These are phyloP conservation scores for Neofelis nebulosa DNA, from an alignment of 2,113 vertebrate species.

Conservation along the genomic window DNA sequence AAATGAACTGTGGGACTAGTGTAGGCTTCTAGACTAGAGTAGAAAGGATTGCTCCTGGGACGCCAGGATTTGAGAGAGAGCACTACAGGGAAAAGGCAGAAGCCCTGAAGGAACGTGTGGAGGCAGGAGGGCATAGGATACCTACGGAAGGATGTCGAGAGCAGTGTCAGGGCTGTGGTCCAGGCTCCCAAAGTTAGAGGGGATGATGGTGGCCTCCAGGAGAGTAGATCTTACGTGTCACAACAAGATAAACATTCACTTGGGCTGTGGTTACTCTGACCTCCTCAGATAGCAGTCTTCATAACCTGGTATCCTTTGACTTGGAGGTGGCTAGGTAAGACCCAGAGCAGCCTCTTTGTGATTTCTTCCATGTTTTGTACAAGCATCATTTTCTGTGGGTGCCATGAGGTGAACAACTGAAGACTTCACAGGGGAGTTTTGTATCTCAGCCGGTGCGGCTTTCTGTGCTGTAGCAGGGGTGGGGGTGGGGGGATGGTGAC, in stretches of 20 bases:
- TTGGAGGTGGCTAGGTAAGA: background rate
- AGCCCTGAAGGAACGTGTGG: too few species aligned
- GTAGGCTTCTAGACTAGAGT: background rate
- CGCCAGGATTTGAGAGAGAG: background rate
- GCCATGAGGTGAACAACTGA: accelerated
- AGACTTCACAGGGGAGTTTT: too few species aligned
- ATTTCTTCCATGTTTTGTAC: background rate
- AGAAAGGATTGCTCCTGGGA: background rate
- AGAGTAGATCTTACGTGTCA: background rate
- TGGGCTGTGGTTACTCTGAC: background rate
- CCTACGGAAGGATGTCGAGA: background rate
- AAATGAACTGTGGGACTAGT: background rate
- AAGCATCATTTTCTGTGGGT: background rate
- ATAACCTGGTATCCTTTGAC: background rate
- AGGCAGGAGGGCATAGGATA: background rate
- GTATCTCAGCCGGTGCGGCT: background rate
- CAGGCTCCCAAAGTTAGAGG: background rate
- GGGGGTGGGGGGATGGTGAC: too few species aligned
- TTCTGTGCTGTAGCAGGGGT: background rate
- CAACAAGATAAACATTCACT: accelerated
- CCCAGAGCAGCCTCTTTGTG: background rate
- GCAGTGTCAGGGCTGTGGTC: accelerated
- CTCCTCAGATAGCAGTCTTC: background rate
- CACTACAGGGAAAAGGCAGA: background rate
- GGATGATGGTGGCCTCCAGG: accelerated